phyloP scores from a whole-genome alignment of 1,140 invertebrate genomes.

The Pseudomyrmex dendroicus region DNA sequence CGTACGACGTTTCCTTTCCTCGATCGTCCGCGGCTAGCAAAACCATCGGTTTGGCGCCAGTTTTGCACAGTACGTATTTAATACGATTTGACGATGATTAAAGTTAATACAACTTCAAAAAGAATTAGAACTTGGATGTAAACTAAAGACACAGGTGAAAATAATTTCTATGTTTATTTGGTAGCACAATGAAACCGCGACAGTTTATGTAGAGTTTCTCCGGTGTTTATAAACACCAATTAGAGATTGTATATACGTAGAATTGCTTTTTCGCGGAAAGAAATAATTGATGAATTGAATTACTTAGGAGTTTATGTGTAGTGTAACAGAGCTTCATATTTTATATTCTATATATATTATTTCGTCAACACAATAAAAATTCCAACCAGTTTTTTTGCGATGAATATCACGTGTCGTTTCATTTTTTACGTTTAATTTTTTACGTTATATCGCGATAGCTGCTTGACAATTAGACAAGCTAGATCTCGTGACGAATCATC shows the following conservation, averaged over 20 bases:
- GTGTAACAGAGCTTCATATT: not conserved
- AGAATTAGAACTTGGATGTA: not conserved
- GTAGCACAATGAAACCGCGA: not conserved
- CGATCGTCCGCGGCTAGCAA: not conserved
- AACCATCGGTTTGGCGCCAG: slow-evolving; percentile 13
- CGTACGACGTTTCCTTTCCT: not conserved
- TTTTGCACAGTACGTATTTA: slow-evolving; percentile 53
- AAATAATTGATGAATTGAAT: no score
- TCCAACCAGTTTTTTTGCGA: not conserved
- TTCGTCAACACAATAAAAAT: not conserved
- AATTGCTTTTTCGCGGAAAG: no score
- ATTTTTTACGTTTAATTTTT: no score
- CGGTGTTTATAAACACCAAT: not conserved
- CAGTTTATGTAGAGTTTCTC: not conserved
- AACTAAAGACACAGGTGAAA: not conserved
- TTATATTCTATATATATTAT: not conserved
- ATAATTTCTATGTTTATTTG: not conserved
- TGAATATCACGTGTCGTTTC: not conserved
- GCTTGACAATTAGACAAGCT: slow-evolving; percentile 6
- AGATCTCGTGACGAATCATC: slow-evolving; percentile 25
- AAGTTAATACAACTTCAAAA: not conserved
- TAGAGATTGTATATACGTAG: not conserved
- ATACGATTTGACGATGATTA: not conserved
- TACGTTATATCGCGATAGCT: not conserved
- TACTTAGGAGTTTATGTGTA: not conserved